Conservation (phyloP, 2,113 vertebrate genomes). For the Ptilorrhoa leucosticta region DNA sequence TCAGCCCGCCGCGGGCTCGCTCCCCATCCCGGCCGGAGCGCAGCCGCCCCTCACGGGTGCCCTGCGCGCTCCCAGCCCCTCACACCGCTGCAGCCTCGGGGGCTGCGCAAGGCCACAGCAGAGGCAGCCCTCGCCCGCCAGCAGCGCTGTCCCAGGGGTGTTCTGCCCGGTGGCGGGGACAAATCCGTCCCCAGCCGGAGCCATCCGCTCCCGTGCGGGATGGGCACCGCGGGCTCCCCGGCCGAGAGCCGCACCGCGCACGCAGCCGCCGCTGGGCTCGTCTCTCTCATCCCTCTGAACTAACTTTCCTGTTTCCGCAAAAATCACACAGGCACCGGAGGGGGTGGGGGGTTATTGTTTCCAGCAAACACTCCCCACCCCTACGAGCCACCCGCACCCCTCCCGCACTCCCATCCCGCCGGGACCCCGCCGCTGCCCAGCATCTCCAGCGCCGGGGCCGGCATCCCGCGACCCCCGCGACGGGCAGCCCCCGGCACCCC, state of each 20-base stretch:
- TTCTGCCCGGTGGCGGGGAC: too few relatives aligned
- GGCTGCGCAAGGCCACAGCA: neutral
- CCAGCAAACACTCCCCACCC: neutral
- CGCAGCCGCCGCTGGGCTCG: neutral
- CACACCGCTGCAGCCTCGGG: neutral
- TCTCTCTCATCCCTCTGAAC: neutral
- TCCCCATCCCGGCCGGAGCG: neutral
- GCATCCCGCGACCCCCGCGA: neutral
- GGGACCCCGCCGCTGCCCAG: neutral
- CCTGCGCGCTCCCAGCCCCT: neutral
- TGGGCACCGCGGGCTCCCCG: neutral
- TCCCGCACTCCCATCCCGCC: neutral
- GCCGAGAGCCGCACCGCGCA: neutral
- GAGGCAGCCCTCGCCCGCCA: neutral
- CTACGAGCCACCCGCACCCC: neutral
- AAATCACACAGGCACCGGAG: neutral
- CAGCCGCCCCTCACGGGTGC: neutral
- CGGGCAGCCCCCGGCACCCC: too few relatives aligned
- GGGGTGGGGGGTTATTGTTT: neutral
- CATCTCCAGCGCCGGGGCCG: neutral
- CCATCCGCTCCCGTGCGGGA: neutral
- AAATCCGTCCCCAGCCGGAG: neutral
- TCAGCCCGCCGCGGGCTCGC: neutral
- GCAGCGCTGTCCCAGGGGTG: neutral
- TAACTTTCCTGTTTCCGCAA: constrained; percentile 35